Evolutionary conservation across 2,888 invertebrate genomes (phyloP), one percentile per base, ranked within the genome.

Genomic region (Nebria salina): DNA sequence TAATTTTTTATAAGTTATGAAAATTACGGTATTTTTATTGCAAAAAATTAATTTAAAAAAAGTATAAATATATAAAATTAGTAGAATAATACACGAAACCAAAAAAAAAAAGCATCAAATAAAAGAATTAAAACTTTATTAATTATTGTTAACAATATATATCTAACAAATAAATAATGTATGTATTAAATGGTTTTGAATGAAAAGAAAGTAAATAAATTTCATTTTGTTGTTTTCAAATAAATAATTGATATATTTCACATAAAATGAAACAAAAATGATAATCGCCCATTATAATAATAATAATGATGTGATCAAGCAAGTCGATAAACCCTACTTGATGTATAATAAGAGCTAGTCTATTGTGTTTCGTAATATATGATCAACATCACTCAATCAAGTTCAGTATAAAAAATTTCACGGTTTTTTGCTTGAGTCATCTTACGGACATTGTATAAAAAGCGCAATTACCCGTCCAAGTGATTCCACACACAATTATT

Each of bases 201-300:
- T 13, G 13, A 54, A 54, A 54, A 3, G 54, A 54, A 54, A 54
- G 54, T 54, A 13, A 54, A 54, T 11, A 8, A 54, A 11, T 54
- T 54, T 54, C 8, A 3, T 43, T 54, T 8, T 54, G 54, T 54
- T 8, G 6, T 54, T 54, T 11, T 54, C 54, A 2, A 54, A 54
- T 54, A 54, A 54, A 13, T 54, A 54, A 76, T 73, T 64, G 70
- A 73, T 72, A 66, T 65, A 74, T 78, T 78, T 73, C 65, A 68
- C 65, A 74, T 74, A 41, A 72, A 73, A 78, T 78, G 66, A 26
- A 78, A 74, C 65, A 73, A 73, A 78, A 78, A 78, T 74, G 74
- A 74, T 66, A 73, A 78, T 74, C 78, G 20, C 2, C n/a, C 65
- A 78, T 78, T 74, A 78, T 78, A 72, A 78, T 74, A 66, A 73